Evolutionary conservation across 1,140 invertebrate genomes (phyloP), one percentile per base, ranked within the genome.

Genomic region (Meloidogyne hapla): DNA sequence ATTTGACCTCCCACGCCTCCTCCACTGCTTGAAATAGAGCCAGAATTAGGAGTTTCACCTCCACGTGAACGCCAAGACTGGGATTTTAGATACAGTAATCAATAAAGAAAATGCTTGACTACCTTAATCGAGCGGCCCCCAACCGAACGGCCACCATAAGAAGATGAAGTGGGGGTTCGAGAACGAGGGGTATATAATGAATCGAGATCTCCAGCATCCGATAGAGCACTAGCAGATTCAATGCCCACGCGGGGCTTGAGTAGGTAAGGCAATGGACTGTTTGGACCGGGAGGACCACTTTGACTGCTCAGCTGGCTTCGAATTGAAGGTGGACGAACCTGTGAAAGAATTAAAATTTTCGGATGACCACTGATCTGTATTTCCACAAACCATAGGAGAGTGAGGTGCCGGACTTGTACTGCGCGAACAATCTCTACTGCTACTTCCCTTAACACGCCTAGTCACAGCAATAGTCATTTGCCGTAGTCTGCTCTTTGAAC

Each of bases 121-220:
- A 70, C 69, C 21, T 78, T 91, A 88, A 84, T 91, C 89, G 84
- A 91, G 90, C 77, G 75, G 18, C 84, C 87, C 23, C 86, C 78
- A 66, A 82, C 76, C 77, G 80, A 74, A 69, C 87, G 63, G 88
- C 88, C 56, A 90, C 82, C 81, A 61, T 86, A 87, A 23, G 81
- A 84, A 56, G 72, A 77, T 18, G 76, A 79, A 2, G 85, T 87
- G 18, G 84, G 84, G 2, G 84, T 86, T 63, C 84, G 61, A 5
- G 83, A 87, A 68, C 85, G 70, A 21, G 85, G 85, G 1, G 85
- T 86, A 68, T 86, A 86, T 28, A 86, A 71, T 6, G 84, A 86
- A 77, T 86, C 85, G 26, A 86, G 62, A 56, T 86, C 85, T 15
- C 85, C 86, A n/a, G 83, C 80, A 67, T 86, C 85, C 25, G 85